These are phyloP conservation scores for Pelobates cultripes DNA, from an alignment of 2,797 vertebrate species.

Conservation along the genomic window DNA sequence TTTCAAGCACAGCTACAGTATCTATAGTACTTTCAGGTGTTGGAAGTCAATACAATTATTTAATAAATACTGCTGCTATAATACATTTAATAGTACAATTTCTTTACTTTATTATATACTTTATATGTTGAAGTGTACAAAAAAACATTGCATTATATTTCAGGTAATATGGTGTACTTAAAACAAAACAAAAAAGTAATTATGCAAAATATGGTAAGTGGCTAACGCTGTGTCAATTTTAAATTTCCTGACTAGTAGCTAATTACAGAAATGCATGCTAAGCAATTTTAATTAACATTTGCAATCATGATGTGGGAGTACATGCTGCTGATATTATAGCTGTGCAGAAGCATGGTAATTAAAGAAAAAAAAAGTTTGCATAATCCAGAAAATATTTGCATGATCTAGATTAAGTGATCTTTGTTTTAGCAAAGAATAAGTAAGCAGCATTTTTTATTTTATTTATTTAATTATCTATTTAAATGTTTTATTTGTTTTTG, in stretches of 20 bases:
- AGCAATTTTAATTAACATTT: constrained; percentile 66
- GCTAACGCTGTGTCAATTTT: constrained; percentile 48
- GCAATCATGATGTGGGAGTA: constrained; percentile 58
- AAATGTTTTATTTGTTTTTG: too few relatives aligned
- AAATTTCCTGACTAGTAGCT: constrained; percentile 48
- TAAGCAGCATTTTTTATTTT: background rate
- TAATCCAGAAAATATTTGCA: background rate
- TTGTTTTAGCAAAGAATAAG: background rate
- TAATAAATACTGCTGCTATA: too few relatives aligned
- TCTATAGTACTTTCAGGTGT: too few relatives aligned
- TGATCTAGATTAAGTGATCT: background rate
- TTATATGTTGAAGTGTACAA: too few relatives aligned
- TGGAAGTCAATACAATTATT: too few relatives aligned
- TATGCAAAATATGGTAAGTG: constrained; percentile 2
- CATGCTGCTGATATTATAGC: constrained; percentile 58
- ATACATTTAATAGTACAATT: too few relatives aligned
- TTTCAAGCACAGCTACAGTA: too few relatives aligned
- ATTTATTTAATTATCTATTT: background rate
- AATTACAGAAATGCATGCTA: constrained; percentile 60
- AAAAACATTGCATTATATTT: too few relatives aligned
- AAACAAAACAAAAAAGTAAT: background rate
- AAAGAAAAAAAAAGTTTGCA: constrained; percentile 31
- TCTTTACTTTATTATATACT: too few relatives aligned
- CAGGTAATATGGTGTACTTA: too few relatives aligned
- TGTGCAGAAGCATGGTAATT: constrained; percentile 50